Conservation (phyloP, 2,888 invertebrate species). For the Zhengitettix transpicula region DNA sequence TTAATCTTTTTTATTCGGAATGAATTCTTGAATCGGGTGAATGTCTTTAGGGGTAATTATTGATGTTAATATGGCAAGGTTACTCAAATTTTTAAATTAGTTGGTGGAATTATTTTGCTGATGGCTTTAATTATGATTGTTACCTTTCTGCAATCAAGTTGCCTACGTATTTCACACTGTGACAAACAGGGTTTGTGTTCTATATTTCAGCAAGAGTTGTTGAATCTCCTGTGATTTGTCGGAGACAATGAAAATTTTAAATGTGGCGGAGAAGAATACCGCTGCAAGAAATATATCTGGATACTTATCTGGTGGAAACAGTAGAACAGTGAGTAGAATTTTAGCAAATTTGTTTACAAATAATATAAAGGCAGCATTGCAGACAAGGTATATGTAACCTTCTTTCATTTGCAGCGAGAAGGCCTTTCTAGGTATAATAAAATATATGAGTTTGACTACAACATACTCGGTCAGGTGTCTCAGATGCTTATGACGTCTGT, state of each 20-base stretch:
- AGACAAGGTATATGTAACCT: conserved; percentile 1
- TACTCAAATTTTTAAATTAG: too few relatives aligned
- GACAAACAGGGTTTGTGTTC: too few relatives aligned
- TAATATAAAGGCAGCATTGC: not conserved
- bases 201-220: too few relatives aligned
- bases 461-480: conserved; percentile 52
- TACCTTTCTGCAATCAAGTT: too few relatives aligned
- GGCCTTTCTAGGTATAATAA: conserved; percentile 84
- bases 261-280: conserved; percentile 99
- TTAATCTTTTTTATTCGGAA: too few relatives aligned
- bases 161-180: too few relatives aligned
- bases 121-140: too few relatives aligned
- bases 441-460: conserved; percentile 83
- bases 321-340: conserved; percentile 43
- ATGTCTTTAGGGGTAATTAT: too few relatives aligned
- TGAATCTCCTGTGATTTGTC: too few relatives aligned
- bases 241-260: conserved; percentile 69
- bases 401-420: conserved; percentile 67
- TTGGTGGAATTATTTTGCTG: too few relatives aligned
- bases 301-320: conserved; percentile 59
- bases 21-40: too few relatives aligned
- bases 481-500: conserved; percentile 97
- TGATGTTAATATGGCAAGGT: too few relatives aligned
- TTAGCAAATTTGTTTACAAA: conserved; percentile 2
- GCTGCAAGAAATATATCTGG: conserved; percentile 92